phyloP scores from a whole-genome alignment of 2,888 invertebrate genomes.

The Papilio gigon region DNA sequence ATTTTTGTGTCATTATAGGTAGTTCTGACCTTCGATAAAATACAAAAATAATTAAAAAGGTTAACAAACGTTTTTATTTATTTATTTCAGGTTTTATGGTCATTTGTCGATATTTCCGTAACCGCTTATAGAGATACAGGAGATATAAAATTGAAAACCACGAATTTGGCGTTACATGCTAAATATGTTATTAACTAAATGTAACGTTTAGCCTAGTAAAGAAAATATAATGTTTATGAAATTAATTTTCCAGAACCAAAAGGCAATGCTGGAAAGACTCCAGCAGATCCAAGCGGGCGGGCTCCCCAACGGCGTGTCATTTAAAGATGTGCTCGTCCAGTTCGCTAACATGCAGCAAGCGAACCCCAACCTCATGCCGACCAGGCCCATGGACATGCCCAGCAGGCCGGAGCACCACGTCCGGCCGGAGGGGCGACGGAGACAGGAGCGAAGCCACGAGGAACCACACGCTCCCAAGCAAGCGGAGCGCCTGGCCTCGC shows the following conservation, averaged over 20 bases:
- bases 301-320: slow-evolving; percentile 78
- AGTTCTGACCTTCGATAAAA: too few species aligned
- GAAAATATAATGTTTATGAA: not conserved
- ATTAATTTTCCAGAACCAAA: slow-evolving; percentile 69
- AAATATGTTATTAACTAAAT: too few species aligned
- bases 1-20: too few species aligned
- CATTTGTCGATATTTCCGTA: too few species aligned
- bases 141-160: too few species aligned
- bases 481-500: slow-evolving; percentile 64
- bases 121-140: too few species aligned
- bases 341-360: slow-evolving; percentile 84
- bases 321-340: slow-evolving; percentile 89
- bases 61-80: too few species aligned
- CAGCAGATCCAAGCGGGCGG: slow-evolving; percentile 77
- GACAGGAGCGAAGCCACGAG: slow-evolving; percentile 61
- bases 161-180: too few species aligned
- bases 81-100: too few species aligned
- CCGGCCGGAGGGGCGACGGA: slow-evolving; percentile 59
- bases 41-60: too few species aligned
- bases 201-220: not conserved
- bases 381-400: slow-evolving; percentile 62
- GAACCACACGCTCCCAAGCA: slow-evolving; percentile 61
- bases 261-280: slow-evolving; percentile 74
- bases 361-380: slow-evolving; percentile 63
- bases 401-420: slow-evolving; percentile 65